Evolutionary conservation across 2,888 invertebrate species (phyloP).

Genomic region (Lasiommata megera): DNA sequence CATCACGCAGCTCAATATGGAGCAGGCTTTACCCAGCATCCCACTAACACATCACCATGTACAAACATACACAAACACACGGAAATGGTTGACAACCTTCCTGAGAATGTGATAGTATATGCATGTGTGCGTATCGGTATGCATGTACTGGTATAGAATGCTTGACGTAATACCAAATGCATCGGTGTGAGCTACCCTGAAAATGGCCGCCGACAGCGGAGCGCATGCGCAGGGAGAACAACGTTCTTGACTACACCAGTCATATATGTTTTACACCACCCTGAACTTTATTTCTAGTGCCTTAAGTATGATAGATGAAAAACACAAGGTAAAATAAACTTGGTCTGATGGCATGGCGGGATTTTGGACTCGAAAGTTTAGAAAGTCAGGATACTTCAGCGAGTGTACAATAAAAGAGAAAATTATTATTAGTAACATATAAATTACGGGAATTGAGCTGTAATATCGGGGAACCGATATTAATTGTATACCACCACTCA

Average conservation of each 20-base stretch:
- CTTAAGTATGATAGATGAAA: constrained; percentile 24
- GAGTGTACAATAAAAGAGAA: too few relatives aligned
- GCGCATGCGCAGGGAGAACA: constrained; percentile 56
- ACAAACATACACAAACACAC: constrained; percentile 38
- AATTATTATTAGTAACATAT: too few relatives aligned
- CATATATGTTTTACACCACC: constrained; percentile 16
- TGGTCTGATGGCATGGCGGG: constrained; percentile 49
- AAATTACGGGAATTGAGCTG: too few relatives aligned
- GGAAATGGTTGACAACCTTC: constrained; percentile 39
- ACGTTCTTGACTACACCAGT: constrained; percentile 12
- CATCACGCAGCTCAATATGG: constrained; percentile 45
- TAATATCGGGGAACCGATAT: too few relatives aligned
- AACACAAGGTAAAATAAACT: constrained; percentile 4
- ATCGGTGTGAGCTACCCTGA: constrained; percentile 59
- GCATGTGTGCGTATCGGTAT: constrained; percentile 40
- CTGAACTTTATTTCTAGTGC: constrained; percentile 17
- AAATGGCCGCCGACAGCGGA: constrained; percentile 64
- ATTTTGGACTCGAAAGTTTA: constrained; percentile 71
- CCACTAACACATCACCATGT: constrained; percentile 47
- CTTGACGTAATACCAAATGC: constrained; percentile 27
- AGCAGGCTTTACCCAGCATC: constrained; percentile 64
- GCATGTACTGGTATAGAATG: too few relatives aligned
- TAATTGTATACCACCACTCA: too few relatives aligned
- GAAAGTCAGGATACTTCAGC: constrained; percentile 57
- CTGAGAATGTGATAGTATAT: constrained; percentile 52